A percentile compares a stretch with the other conserved stretches of the same genome.
Evolutionary conservation across 2,888 invertebrate genomes (phyloP).

Genomic region (Hipparchia sbordonii): DNA sequence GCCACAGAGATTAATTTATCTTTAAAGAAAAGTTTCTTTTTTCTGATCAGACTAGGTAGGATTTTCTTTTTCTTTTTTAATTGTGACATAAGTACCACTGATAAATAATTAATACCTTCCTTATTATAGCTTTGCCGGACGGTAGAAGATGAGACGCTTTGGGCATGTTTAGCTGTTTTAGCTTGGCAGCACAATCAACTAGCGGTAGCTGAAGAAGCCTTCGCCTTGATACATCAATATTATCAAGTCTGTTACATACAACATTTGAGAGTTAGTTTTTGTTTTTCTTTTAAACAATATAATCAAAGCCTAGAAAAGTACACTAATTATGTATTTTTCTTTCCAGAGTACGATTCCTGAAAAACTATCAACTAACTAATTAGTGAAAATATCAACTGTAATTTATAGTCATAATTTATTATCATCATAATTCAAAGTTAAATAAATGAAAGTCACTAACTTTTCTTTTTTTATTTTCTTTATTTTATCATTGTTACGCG

Average conservation of each 20-base stretch:
- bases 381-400: neutral
- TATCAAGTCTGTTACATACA: conserved; percentile 94
- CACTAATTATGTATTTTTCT: conserved; percentile 24
- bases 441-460: too few species aligned
- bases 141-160: conserved; percentile 85
- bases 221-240: conserved; percentile 84
- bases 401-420: neutral
- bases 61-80: too few species aligned
- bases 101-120: neutral
- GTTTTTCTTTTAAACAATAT: neutral
- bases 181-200: conserved; percentile 94
- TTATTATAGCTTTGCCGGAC: conserved; percentile 70
- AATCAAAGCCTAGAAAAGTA: neutral
- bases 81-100: too few species aligned
- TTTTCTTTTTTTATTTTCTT: too few species aligned
- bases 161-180: conserved; percentile 97
- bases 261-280: conserved; percentile 86
- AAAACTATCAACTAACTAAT: conserved; percentile 48
- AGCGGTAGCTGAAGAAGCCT: conserved; percentile 96
- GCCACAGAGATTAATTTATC: too few species aligned
- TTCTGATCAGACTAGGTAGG: too few species aligned
- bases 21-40: too few species aligned
- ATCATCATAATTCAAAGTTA: too few species aligned
- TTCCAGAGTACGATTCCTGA: conserved; percentile 71
- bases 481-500: too few species aligned